Evolutionary conservation across 2,113 vertebrate genomes (phyloP), one percentile per base, ranked within the genome.

Genomic region (Formicarius rufipectus): DNA sequence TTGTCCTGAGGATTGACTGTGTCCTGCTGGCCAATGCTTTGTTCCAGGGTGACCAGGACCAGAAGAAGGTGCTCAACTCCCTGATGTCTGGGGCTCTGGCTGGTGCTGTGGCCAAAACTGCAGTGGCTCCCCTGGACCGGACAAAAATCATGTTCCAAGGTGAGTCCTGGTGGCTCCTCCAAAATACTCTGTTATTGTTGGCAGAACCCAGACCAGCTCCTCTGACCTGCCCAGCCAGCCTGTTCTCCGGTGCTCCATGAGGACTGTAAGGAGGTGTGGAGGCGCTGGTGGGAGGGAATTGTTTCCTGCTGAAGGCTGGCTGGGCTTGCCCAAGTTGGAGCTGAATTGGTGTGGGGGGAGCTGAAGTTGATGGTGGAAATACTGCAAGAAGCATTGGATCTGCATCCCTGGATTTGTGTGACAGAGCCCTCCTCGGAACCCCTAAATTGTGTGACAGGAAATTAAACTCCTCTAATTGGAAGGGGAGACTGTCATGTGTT

Each of bases 61-160:
- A 97, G 9, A 98, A 95, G 49, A 97, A 98, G 2, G 97, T 99
- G 14, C 72, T 99, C 92, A 98, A 98, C 96, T 99, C 99, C 3
- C 98, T 99, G 81, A 92, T 99, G 89, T 99, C 99, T 0, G 99
- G 99, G 20, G 99, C 99, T 7, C 90, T 99, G 83, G 99, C 99
- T 3, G 99, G 99, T 7, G 99, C 99, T 25, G 98, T 99, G 60
- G 99, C 99, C 91, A 99, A 99, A 97, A 99, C 99, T 3, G 98
- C 98, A 1, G 99, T 99, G 31, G 99, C 99, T 50, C 99, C 99
- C 2, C 93, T 99, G 98, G 99, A 99, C 93, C 98, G 99, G 96
- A 99, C 99, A 86, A 99, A 99, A 98, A 99, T 99, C 97, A 99
- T 99, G 97, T 99, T 99, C 95, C 99, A 99, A 99, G 99, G 99